Conservation (phyloP, 2,888 invertebrate species). For the Lymantria monacha region DNA sequence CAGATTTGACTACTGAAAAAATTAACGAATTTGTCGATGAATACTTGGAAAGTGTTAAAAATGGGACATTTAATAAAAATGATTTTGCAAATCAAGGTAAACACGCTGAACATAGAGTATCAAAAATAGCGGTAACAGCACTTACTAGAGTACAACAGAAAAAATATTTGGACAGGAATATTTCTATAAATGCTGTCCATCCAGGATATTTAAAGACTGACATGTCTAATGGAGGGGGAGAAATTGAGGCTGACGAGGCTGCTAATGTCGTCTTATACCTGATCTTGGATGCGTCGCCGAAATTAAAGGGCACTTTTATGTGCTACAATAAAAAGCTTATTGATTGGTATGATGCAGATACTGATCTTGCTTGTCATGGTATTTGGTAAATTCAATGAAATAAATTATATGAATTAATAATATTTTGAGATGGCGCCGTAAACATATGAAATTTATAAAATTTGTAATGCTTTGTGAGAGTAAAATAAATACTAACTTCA, state of each 20-base stretch:
- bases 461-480: no score
- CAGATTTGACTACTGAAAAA: slow-evolving; percentile 57
- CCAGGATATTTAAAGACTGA: slow-evolving; percentile 67
- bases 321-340: slow-evolving; percentile 83
- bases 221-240: slow-evolving; percentile 78
- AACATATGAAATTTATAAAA: background rate
- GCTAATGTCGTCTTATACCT: slow-evolving; percentile 82
- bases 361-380: slow-evolving; percentile 57
- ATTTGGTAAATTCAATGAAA: slow-evolving; percentile 38
- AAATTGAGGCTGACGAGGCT: slow-evolving; percentile 82
- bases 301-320: slow-evolving; percentile 85
- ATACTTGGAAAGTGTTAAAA: slow-evolving; percentile 65
- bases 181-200: slow-evolving; percentile 68
- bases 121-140: slow-evolving; percentile 67
- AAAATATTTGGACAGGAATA: slow-evolving; percentile 54
- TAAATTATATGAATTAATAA: background rate
- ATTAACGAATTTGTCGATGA: slow-evolving; percentile 63
- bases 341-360: slow-evolving; percentile 81
- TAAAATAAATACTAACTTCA: no score
- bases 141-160: slow-evolving; percentile 63
- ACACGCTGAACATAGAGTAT: slow-evolving; percentile 70
- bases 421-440: background rate
- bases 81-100: slow-evolving; percentile 72
- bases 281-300: slow-evolving; percentile 82
- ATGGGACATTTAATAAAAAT: slow-evolving; percentile 62